Evolutionary conservation across 1,140 invertebrate genomes (phyloP), one percentile per base, ranked within the genome.

Genomic region (Pseudoatta argentina): DNA sequence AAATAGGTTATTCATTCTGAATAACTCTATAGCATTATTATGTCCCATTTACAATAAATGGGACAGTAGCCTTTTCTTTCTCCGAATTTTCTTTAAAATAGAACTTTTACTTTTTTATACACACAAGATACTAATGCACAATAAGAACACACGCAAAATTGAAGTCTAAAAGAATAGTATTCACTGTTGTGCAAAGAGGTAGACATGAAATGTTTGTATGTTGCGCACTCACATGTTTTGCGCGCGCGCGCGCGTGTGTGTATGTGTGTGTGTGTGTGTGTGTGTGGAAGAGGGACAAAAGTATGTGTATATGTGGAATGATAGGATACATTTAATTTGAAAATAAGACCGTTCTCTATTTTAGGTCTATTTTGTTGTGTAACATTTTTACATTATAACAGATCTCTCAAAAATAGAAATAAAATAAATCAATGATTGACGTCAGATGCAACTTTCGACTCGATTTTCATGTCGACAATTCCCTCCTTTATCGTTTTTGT

Each of bases 21-120:
- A 89, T 67, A 77, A 48, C 64, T 64, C 78, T 53, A 79, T 48
- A 72, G 59, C 76, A 87, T 21, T 30, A 69, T 89, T 34, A 53
- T 81, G 59, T 24, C 71, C 48, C 51, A 66, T 87, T 72, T 48
- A 72, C 66, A 34, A 44, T 44, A 44, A 88, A 85, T 67, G 73
- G 75, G 27, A 51, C 55, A 63, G 51, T n/a, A 63, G 51, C 87
- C 72, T 79, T 89, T 89, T 89, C 85, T 89, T 87, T 89, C 88
- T 89, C 87, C 85, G 85, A 76, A 87, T 83, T 83, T 79, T 55
- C 55, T 77, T 53, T 63, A 57, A 44, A 55, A 87, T 44, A 89
- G 16, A 89, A 86, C 27, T 82, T 76, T 73, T 39, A 81, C 12
- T 48, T 51, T 77, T 72, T 73, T 72, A 83, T 86, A 72, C 77